Evolutionary conservation across 1,140 invertebrate species (phyloP).

Genomic region (Drosophila elegans): DNA sequence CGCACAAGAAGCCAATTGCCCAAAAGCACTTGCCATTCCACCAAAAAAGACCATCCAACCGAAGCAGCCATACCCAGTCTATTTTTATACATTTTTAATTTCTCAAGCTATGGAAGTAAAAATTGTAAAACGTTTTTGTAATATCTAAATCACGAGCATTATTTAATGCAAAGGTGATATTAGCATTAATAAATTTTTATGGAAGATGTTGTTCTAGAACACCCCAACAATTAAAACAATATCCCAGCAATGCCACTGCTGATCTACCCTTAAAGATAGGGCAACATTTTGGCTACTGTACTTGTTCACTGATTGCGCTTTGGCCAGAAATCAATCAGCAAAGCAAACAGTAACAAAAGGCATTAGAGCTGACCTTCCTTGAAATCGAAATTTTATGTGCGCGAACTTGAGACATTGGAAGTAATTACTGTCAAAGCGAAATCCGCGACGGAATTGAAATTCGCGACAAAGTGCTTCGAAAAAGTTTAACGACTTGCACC

Average conservation of each 20-base stretch:
- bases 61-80: conserved; percentile 26
- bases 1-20: conserved; percentile 52
- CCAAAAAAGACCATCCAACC: conserved; percentile 9
- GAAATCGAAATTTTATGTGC: conserved; percentile 69
- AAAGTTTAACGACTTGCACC: conserved; percentile 58
- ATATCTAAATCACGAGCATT: too few relatives aligned
- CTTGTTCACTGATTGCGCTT: conserved; percentile 59
- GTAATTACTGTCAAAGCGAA: conserved; percentile 71
- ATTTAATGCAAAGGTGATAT: too few relatives aligned
- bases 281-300: conserved; percentile 62
- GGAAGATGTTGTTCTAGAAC: neutral
- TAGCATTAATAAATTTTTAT: neutral
- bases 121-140: too few relatives aligned
- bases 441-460: conserved; percentile 47
- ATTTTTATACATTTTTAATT: neutral
- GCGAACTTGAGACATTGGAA: conserved; percentile 74
- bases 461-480: conserved; percentile 57
- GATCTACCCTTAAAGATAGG: conserved; percentile 27
- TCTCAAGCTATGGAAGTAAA: neutral
- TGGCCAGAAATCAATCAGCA: conserved; percentile 74
- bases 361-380: conserved; percentile 71
- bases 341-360: conserved; percentile 63
- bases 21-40: conserved; percentile 40
- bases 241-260: conserved; percentile 1
- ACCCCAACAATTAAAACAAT: neutral